Conservation (phyloP, 37 sponge, comb jelly and placozoan species). For the Theonella swinhoei region DNA sequence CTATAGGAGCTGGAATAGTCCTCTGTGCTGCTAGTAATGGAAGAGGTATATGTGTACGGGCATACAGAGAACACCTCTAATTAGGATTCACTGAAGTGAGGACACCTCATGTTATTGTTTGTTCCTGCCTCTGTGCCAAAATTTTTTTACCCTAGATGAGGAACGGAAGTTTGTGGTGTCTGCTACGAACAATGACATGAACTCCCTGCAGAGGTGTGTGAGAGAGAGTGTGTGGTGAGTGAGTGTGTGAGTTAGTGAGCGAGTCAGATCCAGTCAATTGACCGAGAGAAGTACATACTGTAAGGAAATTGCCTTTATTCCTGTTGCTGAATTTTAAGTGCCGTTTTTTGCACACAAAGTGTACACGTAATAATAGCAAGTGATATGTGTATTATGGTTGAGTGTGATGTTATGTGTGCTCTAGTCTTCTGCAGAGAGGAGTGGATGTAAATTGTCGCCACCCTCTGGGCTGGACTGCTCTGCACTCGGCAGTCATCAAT, state of each 20-base stretch:
- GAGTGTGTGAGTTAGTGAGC: too few species aligned
- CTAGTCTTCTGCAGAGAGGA: constrained; percentile 39
- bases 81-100: too few species aligned
- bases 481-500: constrained; percentile 78
- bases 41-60: neutral
- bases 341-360: neutral
- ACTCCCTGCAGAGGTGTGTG: constrained; percentile 10
- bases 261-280: too few species aligned
- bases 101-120: too few species aligned
- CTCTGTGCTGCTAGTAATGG: neutral
- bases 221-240: too few species aligned
- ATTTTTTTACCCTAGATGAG: constrained; percentile 1
- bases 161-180: constrained; percentile 26
- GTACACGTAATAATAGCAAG: neutral
- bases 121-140: too few species aligned
- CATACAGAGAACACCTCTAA: too few species aligned
- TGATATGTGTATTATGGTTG: too few species aligned
- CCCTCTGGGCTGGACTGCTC: constrained; percentile 79
- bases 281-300: too few species aligned
- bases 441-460: constrained; percentile 82
- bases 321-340: too few species aligned
- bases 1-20: constrained; percentile 9
- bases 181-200: constrained; percentile 15
- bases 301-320: too few species aligned
- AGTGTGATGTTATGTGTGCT: too few species aligned